Evolutionary conservation across 2,888 invertebrate species (phyloP), one percentile per base, ranked within the genome.

Genomic region (Erebia epiphron): DNA sequence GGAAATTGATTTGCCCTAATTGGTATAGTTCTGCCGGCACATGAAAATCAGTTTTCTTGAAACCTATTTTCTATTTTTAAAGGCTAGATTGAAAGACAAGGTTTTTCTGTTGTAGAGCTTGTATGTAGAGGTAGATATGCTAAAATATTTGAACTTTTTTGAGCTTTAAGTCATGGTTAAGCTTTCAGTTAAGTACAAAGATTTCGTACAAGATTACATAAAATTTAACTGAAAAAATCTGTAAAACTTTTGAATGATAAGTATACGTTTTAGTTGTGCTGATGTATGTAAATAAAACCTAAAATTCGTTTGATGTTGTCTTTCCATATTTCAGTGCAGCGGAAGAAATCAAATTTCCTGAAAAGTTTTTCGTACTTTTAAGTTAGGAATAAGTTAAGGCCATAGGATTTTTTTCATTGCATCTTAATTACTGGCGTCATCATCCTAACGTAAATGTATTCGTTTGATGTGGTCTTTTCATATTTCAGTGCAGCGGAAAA

Each of bases 1-100:
- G 80, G 79, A 80, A 82, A 86, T 86, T 85, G 84, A 87, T 87
- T 86, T 85, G 80, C 82, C 82, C 56, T 84, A 84, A 86, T 87
- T 85, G 83, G 83, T 80, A 79, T 79, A 79, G 77, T 78, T 73
- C 71, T 72, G 73, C 68, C 64, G 61, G 64, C 65, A 54, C 35
- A 54, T 54, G 64, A 54, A 41, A 35, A 35, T 41, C 49, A 41
- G 35, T 41, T 52, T 52, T 35, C 64, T 64, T 64, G 35, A 54
- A 18, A n/a, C n/a, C 16, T 3, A 49, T 62, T 61, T 46, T 61
- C 35, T 35, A 35, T 35, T 61, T 10, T 18, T 16, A 13, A 18
- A 11, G 2, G 52, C n/a, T n/a, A 14, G n/a, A 52, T n/a, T 35
- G 35, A 35, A 35, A 35, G 7, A 35, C 7, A 16, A 16, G 8